Evolutionary conservation across 2,888 invertebrate species (phyloP), one percentile per base, ranked within the genome.

Genomic region (Cheilosia impressa): DNA sequence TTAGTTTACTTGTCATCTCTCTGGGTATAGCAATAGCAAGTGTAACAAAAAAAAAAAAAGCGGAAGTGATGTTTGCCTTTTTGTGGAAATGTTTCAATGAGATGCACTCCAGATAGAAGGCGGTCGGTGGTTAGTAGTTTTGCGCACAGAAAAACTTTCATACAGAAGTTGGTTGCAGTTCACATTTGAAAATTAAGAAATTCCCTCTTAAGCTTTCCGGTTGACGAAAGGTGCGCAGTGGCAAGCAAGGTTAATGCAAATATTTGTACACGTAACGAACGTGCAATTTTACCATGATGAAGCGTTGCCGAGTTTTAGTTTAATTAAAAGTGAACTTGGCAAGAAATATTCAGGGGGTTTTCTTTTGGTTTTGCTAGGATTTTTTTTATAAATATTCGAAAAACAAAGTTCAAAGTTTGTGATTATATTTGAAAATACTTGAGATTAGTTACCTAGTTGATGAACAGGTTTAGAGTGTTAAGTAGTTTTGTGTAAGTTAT

Each of bases 201-300:
- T 58, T 58, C 41, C 43, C 47, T 52, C 34, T 17, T 38, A 52
- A 73, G 43, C 38, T 22, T 52, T 27, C 5, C 27, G 45, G 47
- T n/a, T 38, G 63, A 53, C 34, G 52, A 34, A 77, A 50, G 65
- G 66, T 65, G 38, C 47, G 45, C 24, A 63, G 24, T 13, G 38
- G 62, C 3, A 13, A 10, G 60, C 43, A 41, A 53, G 63, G 82
- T 60, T 60, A 75, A 75, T 55, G 53, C 65, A 84, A 84, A 84
- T 80, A 80, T 84, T 84, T 84, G 69, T 27, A 63, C 58, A 60
- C 80, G 75, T 80, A 84, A 80, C 84, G 84, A 84, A 75, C 63
- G 53, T 79, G 75, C 73, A 79, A 69, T 80, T 80, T 71, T 60
- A 65, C 65, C 53, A 47, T 58, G 63, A 62, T 31, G 65, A 65